These are phyloP conservation scores for Drosophila tanythrix DNA, from an alignment of 2,888 invertebrate species.

Conservation along the genomic window DNA sequence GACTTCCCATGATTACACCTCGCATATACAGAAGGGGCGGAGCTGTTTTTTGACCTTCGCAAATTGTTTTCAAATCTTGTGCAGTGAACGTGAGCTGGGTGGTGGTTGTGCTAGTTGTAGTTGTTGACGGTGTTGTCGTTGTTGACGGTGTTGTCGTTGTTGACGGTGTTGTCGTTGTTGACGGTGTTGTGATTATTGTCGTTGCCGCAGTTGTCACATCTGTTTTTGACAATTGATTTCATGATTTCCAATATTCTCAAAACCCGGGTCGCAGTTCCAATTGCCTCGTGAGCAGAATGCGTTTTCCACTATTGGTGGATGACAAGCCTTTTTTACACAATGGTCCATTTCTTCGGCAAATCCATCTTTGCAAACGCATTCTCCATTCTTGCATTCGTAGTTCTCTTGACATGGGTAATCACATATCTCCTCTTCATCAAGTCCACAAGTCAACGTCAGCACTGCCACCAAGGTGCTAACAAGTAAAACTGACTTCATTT, in stretches of 20 bases:
- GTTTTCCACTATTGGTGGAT: neutral
- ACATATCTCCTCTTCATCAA: neutral
- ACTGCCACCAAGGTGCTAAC: neutral
- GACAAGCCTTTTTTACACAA: neutral
- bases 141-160: no score
- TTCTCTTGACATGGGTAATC: neutral
- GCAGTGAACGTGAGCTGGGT: neutral
- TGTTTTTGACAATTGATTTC: neutral
- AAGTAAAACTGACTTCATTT: constrained; percentile 6
- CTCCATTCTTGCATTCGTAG: rapidly evolving
- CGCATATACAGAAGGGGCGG: neutral
- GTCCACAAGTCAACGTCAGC: neutral
- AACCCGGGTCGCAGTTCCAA: neutral
- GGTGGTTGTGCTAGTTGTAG: no score
- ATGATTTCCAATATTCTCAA: neutral
- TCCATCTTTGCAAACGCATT: neutral
- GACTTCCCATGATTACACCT: constrained; percentile 20
- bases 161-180: no score
- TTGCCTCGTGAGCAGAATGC: rapidly evolving
- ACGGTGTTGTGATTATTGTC: no score
- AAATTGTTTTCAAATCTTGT: neutral
- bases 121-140: no score
- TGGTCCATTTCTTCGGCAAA: no score
- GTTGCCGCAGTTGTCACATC: no score
- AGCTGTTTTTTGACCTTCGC: neutral